phyloP scores from a whole-genome alignment of 2,888 invertebrate species.

The Gastracanthus pulcherrimus region DNA sequence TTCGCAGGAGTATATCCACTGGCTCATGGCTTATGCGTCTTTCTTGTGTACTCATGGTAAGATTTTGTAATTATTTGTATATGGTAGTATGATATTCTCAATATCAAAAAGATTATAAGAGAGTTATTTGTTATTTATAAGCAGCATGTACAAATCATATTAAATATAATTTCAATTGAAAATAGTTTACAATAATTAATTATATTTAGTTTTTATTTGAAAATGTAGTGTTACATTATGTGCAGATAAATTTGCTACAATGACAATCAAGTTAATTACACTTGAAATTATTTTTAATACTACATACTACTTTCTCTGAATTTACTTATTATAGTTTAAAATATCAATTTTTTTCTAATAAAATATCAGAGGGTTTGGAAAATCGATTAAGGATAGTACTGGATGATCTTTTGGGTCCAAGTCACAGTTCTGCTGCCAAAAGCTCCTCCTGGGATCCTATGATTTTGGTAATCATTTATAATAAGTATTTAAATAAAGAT shows the following conservation, averaged over 20 bases:
- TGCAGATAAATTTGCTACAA: too few species aligned
- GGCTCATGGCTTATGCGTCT: slow-evolving; percentile 82
- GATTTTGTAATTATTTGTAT: not conserved
- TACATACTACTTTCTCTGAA: too few species aligned
- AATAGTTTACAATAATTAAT: too few species aligned
- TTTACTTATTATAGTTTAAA: not conserved
- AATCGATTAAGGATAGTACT: slow-evolving; percentile 85
- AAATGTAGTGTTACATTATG: too few species aligned
- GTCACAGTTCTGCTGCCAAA: slow-evolving; percentile 81
- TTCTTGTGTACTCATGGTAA: slow-evolving; percentile 78
- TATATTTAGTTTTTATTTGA: too few species aligned
- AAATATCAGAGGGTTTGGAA: slow-evolving; percentile 78
- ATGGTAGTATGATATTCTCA: too few species aligned
- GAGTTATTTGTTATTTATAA: too few species aligned
- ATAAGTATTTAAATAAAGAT: not conserved
- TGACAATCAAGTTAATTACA: too few species aligned
- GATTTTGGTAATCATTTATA: slow-evolving; percentile 80
- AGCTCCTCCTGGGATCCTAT: slow-evolving; percentile 81
- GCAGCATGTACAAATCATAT: too few species aligned
- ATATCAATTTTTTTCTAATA: slow-evolving; percentile 3
- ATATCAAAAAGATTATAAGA: too few species aligned
- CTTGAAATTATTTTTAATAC: too few species aligned
- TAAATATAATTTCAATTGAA: too few species aligned
- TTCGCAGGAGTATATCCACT: slow-evolving; percentile 86
- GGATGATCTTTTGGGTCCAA: slow-evolving; percentile 89